Conservation (phyloP, 2,113 vertebrate genomes). For the Gobio gobio region DNA sequence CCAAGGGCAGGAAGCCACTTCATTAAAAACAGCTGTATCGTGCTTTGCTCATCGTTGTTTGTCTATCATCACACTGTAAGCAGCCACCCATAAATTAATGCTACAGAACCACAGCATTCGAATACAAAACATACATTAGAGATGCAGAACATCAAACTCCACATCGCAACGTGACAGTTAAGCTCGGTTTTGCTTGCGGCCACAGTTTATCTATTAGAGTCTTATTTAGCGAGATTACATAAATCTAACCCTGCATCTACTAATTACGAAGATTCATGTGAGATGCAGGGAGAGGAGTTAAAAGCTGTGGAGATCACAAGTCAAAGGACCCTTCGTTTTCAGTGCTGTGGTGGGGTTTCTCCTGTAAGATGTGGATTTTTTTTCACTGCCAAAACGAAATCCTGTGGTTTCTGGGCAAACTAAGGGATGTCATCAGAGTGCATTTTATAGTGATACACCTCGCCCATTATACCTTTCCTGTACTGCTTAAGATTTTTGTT, state of each 20-base stretch:
- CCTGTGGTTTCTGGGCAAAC: slow-evolving; percentile 73
- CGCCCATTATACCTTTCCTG: slow-evolving; percentile 74
- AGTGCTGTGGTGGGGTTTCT: slow-evolving; percentile 66
- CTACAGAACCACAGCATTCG: slow-evolving; percentile 45
- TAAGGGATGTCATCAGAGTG: slow-evolving; percentile 75
- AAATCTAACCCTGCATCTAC: slow-evolving; percentile 66
- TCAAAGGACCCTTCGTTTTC: slow-evolving; percentile 69
- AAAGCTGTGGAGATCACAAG: slow-evolving; percentile 74
- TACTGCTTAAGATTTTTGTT: slow-evolving; percentile 54
- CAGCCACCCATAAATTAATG: slow-evolving; percentile 29
- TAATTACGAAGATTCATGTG: slow-evolving; percentile 77
- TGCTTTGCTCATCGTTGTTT: slow-evolving; percentile 65
- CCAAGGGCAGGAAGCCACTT: not conserved
- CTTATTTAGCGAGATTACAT: slow-evolving; percentile 59
- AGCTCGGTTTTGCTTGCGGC: slow-evolving; percentile 32
- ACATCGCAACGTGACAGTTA: slow-evolving; percentile 27
- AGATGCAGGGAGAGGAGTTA: slow-evolving; percentile 66
- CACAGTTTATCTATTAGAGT: slow-evolving; percentile 69
- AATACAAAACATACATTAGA: slow-evolving; percentile 52
- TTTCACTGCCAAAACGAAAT: slow-evolving; percentile 71
- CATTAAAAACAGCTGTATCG: slow-evolving; percentile 46
- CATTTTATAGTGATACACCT: slow-evolving; percentile 73
- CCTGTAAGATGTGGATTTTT: slow-evolving; percentile 76
- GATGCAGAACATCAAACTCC: slow-evolving; percentile 27
- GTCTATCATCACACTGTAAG: not conserved